phyloP scores from a whole-genome alignment of 2,888 invertebrate genomes.

The Acronicta leporina region DNA sequence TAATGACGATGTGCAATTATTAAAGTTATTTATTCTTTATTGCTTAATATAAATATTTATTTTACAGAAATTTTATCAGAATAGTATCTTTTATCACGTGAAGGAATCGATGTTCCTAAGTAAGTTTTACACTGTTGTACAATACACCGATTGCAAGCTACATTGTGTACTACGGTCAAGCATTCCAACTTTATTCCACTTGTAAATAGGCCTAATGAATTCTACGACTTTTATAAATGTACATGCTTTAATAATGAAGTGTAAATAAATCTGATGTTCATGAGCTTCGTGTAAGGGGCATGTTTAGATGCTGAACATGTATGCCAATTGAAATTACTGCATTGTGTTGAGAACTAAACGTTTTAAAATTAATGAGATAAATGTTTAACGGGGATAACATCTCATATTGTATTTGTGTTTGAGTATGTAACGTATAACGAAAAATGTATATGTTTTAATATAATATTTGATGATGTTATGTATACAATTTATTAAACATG shows the following conservation, averaged over 20 bases:
- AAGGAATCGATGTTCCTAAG: constrained; percentile 86
- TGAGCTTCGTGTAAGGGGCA: constrained; percentile 77
- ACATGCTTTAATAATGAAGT: constrained; percentile 83
- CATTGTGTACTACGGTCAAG: constrained; percentile 82
- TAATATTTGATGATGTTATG: constrained; percentile 89
- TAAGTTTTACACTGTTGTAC: constrained; percentile 78
- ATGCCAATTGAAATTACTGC: constrained; percentile 76
- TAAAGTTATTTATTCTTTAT: constrained; percentile 85
- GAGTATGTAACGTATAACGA: constrained; percentile 88
- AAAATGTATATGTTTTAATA: constrained; percentile 89
- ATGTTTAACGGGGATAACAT: constrained; percentile 86
- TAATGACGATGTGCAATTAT: constrained; percentile 85
- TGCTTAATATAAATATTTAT: constrained; percentile 86
- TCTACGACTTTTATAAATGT: constrained; percentile 81
- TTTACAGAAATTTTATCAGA: constrained; percentile 83
- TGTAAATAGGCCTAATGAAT: constrained; percentile 88
- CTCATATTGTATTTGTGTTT: constrained; percentile 89
- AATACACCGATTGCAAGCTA: constrained; percentile 76
- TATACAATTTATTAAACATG: constrained; percentile 90
- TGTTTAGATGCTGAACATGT: constrained; percentile 75
- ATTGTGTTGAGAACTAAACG: constrained; percentile 80
- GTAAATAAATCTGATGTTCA: constrained; percentile 82
- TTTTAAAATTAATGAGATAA: constrained; percentile 79
- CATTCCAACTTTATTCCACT: constrained; percentile 88
- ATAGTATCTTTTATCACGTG: constrained; percentile 71